Percentiles rank a stretch among this genome's conserved stretches.
phyloP scores from a whole-genome alignment of 2,888 invertebrate species.

The Caenorhabditis angaria region DNA sequence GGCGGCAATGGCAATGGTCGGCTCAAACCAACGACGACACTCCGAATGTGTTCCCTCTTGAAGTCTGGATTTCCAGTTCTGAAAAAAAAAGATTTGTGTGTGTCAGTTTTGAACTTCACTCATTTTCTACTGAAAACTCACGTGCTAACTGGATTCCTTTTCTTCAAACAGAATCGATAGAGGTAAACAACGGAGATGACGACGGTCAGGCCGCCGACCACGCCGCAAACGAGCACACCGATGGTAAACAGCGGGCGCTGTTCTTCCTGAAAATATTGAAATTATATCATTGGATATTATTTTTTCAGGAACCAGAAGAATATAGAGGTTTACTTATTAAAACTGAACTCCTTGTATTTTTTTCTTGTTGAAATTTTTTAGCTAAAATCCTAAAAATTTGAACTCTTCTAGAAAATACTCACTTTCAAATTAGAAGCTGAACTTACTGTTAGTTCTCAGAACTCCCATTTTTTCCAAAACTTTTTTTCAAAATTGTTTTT shows the following conservation, averaged over 20 bases:
- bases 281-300: not conserved
- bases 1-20: constrained; percentile 59
- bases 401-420: too few relatives aligned
- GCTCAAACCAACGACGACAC: constrained; percentile 52
- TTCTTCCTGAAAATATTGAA: constrained; percentile 44
- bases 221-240: constrained; percentile 60
- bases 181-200: constrained; percentile 65
- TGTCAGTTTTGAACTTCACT: not conserved
- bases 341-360: too few relatives aligned
- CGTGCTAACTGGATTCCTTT: constrained; percentile 58
- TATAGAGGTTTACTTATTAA: not conserved
- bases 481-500: too few relatives aligned
- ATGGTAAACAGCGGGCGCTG: constrained; percentile 63
- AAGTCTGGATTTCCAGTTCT: constrained; percentile 61
- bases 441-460: too few relatives aligned
- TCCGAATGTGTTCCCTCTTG: constrained; percentile 60
- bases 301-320: not conserved
- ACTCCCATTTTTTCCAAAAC: too few relatives aligned
- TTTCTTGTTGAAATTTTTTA: not conserved
- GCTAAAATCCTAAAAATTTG: not conserved
- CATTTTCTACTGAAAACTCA: too few relatives aligned
- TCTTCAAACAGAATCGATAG: constrained; percentile 62
- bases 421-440: too few relatives aligned
- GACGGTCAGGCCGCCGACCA: constrained; percentile 64
- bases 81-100: constrained; percentile 16